phyloP scores from a whole-genome alignment of 2,888 invertebrate genomes.

The Acanthosepion lycidas region DNA sequence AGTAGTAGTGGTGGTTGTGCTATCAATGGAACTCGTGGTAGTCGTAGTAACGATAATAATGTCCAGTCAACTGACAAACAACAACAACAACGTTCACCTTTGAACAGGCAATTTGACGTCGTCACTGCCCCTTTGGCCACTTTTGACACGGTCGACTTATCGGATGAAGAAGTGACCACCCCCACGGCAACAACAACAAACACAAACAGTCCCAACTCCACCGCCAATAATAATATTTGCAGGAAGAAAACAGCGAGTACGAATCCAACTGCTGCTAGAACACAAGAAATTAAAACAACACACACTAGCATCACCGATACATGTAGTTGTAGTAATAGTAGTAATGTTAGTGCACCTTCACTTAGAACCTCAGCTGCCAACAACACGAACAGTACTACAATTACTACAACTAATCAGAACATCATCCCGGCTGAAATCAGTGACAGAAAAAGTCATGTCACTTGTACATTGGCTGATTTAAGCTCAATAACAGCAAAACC shows the following conservation, averaged over 20 bases:
- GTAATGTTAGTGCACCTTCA: background rate
- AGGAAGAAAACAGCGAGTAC: background rate
- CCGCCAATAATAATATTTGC: too few relatives aligned
- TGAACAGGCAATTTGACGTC: slow-evolving; percentile 39
- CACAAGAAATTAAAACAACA: background rate
- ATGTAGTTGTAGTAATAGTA: background rate
- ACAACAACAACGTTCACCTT: background rate
- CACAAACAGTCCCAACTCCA: background rate
- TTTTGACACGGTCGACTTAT: slow-evolving; percentile 69
- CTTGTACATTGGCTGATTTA: background rate
- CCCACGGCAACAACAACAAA: background rate
- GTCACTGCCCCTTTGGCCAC: slow-evolving; percentile 65
- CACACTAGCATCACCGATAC: background rate
- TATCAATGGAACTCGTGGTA: background rate
- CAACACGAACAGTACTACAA: background rate
- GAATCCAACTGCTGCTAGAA: background rate
- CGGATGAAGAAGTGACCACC: slow-evolving; percentile 57
- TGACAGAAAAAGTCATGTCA: background rate
- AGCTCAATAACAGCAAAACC: background rate
- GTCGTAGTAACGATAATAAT: background rate
- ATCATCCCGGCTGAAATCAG: background rate
- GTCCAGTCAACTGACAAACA: background rate
- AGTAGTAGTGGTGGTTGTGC: background rate
- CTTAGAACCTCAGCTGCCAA: background rate
- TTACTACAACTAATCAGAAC: background rate